A percentile compares a stretch with the other conserved stretches of the same genome.
Evolutionary conservation across 2,797 vertebrate genomes (phyloP).

Genomic region (Acanthurus tractus): DNA sequence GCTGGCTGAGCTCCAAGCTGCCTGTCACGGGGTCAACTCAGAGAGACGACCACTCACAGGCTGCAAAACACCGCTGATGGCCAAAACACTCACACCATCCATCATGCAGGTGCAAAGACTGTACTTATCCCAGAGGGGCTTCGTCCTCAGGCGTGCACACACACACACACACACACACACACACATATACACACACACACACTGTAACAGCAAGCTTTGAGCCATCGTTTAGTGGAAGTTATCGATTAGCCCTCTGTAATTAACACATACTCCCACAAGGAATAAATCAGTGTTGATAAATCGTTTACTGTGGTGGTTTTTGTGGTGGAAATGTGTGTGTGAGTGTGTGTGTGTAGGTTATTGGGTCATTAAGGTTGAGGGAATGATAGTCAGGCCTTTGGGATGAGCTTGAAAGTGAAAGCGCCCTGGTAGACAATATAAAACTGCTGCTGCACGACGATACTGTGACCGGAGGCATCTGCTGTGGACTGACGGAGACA

Average conservation of each 20-base stretch:
- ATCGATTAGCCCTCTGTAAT: conserved; percentile 81
- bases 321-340: conserved; percentile 5
- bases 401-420: conserved; percentile 51
- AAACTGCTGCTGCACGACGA: conserved; percentile 44
- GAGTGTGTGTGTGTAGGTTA: conserved; percentile 28
- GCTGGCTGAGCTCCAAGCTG: conserved; percentile 72
- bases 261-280: conserved; percentile 73
- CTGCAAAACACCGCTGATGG: conserved; percentile 77
- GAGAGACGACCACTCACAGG: conserved; percentile 65
- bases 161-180: conserved; percentile 15
- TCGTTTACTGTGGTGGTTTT: conserved; percentile 52
- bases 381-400: conserved; percentile 57
- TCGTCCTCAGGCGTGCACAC: background rate
- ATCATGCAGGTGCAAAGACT: conserved; percentile 74
- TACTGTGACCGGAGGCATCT: conserved; percentile 24
- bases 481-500: conserved; percentile 16
- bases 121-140: conserved; percentile 57
- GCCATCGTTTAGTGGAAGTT: conserved; percentile 68
- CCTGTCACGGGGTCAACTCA: conserved; percentile 65
- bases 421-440: conserved; percentile 44
- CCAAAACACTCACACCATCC: conserved; percentile 75
- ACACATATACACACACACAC: background rate
- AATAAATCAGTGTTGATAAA: conserved; percentile 74
- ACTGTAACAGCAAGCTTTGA: conserved; percentile 19
- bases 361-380: conserved; percentile 60